A percentile compares a stretch with the other conserved stretches of the same genome.
Evolutionary conservation across 2,113 vertebrate species (phyloP).

Genomic region (Ailuropoda melanoleuca): DNA sequence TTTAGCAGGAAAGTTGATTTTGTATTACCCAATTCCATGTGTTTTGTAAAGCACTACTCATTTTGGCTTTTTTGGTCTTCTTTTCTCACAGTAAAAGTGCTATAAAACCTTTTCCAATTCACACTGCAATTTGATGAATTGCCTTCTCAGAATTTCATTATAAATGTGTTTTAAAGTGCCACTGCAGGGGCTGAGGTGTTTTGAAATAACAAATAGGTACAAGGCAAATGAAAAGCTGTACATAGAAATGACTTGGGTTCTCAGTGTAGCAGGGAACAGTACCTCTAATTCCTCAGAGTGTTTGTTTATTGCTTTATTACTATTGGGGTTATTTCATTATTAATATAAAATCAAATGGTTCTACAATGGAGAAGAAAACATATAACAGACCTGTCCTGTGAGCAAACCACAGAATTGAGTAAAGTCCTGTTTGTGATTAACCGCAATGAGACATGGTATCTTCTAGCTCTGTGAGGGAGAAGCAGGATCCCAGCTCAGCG

Average conservation of each 20-base stretch:
- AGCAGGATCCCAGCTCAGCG: not conserved
- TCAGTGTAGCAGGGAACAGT: not conserved
- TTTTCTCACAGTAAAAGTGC: constrained; percentile 42
- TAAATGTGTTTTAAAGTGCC: constrained; percentile 44
- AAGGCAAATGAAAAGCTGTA: not conserved
- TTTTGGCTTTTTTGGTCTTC: constrained; percentile 33
- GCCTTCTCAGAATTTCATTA: constrained; percentile 62
- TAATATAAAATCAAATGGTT: constrained; percentile 1
- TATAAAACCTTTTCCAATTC: constrained; percentile 57
- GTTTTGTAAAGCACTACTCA: constrained; percentile 50
- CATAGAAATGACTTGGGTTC: not conserved
- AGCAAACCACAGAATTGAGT: not conserved
- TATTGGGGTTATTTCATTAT: not conserved
- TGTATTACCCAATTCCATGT: not conserved
- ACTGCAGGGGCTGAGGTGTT: constrained; percentile 43
- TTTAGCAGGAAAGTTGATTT: constrained; percentile 14
- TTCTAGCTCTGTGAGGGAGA: not conserved
- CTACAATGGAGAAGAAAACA: not conserved
- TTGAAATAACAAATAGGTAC: constrained; percentile 51
- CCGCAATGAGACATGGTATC: too few species aligned
- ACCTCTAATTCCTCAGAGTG: not conserved
- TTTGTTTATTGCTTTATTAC: constrained; percentile 33
- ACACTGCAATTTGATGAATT: constrained; percentile 72
- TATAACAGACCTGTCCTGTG: not conserved
- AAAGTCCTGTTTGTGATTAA: not conserved